Percentiles rank a stretch among this genome's conserved stretches.
phyloP scores from a whole-genome alignment of 2,113 vertebrate genomes.

The Pollachius pollachius region DNA sequence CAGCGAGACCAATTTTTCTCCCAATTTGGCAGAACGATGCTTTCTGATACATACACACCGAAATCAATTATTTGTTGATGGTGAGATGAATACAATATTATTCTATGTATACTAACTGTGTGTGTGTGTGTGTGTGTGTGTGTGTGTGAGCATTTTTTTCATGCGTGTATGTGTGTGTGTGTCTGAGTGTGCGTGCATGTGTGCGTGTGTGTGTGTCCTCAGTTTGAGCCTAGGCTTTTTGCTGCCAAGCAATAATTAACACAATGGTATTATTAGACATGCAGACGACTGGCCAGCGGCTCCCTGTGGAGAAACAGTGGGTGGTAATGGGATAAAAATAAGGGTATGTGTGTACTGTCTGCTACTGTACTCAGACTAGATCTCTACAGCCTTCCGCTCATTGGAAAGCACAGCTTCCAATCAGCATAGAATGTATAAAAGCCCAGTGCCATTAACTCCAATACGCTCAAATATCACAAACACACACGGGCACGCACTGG shows the following conservation, averaged over 20 bases:
- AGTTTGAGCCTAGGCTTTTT: constrained; percentile 40
- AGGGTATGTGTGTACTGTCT: constrained; percentile 25
- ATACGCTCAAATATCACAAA: constrained; percentile 9
- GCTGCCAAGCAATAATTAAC: constrained; percentile 62
- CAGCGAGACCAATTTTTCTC: not conserved
- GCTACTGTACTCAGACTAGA: constrained; percentile 28
- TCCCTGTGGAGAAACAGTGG: constrained; percentile 42
- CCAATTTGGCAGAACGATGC: too few species aligned
- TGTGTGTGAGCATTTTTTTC: not conserved
- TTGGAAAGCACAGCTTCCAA: constrained; percentile 48
- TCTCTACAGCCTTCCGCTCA: constrained; percentile 37
- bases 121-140: constrained; percentile 21
- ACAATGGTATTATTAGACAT: constrained; percentile 63
- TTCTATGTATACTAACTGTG: not conserved
- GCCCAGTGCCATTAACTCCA: constrained; percentile 37
- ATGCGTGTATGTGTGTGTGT: constrained; percentile 1
- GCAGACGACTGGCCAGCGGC: constrained; percentile 57
- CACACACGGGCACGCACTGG: not conserved
- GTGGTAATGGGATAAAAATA: constrained; percentile 33
- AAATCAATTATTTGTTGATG: too few species aligned
- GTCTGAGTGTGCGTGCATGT: not conserved
- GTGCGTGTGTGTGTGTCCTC: not conserved
- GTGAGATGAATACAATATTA: too few species aligned
- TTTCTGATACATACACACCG: too few species aligned
- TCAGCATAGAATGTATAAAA: constrained; percentile 46